These are phyloP conservation scores for Chiroxiphia lanceolata DNA, from an alignment of 2,797 vertebrate species.

Conservation along the genomic window DNA sequence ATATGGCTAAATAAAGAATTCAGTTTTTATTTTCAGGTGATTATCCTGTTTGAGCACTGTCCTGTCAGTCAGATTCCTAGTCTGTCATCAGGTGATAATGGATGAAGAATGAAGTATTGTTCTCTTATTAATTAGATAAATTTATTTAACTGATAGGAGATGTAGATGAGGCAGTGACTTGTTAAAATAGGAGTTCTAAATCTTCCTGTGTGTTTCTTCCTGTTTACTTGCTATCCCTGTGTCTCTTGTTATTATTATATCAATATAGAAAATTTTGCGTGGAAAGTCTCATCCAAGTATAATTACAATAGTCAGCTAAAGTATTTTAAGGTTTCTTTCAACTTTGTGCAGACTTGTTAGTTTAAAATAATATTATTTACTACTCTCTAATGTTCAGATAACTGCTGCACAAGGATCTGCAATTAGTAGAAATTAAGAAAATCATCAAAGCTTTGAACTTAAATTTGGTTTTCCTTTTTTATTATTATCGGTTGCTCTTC, in stretches of 20 bases:
- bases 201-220: background rate
- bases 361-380: background rate
- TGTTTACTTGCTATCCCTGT: background rate
- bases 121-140: background rate
- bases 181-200: background rate
- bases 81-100: background rate
- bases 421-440: slow-evolving; percentile 1
- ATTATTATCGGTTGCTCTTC: background rate
- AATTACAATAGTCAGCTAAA: background rate
- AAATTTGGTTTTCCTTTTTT: background rate
- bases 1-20: background rate
- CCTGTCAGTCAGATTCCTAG: background rate
- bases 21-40: background rate
- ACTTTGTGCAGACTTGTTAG: background rate
- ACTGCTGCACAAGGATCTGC: background rate
- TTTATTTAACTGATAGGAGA: background rate
- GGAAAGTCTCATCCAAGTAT: background rate
- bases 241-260: background rate
- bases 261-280: background rate
- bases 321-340: background rate
- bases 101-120: background rate
- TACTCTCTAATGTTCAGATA: background rate
- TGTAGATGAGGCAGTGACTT: background rate
- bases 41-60: background rate
- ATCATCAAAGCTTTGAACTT: background rate